phyloP scores from a whole-genome alignment of 1,140 invertebrate genomes.

The Solenopsis fugax region DNA sequence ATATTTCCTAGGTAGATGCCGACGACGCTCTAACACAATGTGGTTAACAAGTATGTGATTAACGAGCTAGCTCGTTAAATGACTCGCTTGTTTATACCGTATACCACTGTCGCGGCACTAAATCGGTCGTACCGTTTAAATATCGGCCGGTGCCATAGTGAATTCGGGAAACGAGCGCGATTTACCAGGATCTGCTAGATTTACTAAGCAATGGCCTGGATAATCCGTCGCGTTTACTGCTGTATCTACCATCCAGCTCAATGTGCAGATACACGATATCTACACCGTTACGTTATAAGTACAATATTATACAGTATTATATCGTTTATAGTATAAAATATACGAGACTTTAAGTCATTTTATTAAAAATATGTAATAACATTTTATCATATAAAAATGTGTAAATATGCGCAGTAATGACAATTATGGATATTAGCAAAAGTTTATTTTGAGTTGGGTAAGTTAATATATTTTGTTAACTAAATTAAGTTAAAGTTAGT shows the following conservation, averaged over 20 bases:
- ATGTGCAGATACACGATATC: slow-evolving; percentile 32
- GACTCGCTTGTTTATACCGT: slow-evolving; percentile 67
- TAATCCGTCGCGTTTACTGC: slow-evolving; percentile 76
- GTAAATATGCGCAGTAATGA: background rate
- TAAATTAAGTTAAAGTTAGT: too few species aligned
- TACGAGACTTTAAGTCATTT: background rate
- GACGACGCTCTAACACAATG: slow-evolving; percentile 60
- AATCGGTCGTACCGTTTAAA: slow-evolving; percentile 71
- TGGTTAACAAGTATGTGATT: slow-evolving; percentile 71
- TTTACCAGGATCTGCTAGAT: slow-evolving; percentile 77
- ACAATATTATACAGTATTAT: slow-evolving; percentile 9
- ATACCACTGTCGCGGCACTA: slow-evolving; percentile 51
- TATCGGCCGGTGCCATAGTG: slow-evolving; percentile 62
- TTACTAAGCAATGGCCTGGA: slow-evolving; percentile 79
- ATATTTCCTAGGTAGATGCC: slow-evolving; percentile 50
- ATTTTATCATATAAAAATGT: background rate
- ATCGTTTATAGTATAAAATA: slow-evolving; percentile 12
- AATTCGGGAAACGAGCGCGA: slow-evolving; percentile 73
- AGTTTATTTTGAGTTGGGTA: background rate
- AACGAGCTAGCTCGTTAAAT: slow-evolving; percentile 71
- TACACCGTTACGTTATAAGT: slow-evolving; percentile 42
- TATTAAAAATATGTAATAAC: background rate
- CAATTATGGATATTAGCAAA: background rate
- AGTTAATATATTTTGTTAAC: too few species aligned
- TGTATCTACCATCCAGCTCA: slow-evolving; percentile 46